Evolutionary conservation across 2,113 vertebrate genomes (phyloP).

Genomic region (Thalassarche chlororhynchos): DNA sequence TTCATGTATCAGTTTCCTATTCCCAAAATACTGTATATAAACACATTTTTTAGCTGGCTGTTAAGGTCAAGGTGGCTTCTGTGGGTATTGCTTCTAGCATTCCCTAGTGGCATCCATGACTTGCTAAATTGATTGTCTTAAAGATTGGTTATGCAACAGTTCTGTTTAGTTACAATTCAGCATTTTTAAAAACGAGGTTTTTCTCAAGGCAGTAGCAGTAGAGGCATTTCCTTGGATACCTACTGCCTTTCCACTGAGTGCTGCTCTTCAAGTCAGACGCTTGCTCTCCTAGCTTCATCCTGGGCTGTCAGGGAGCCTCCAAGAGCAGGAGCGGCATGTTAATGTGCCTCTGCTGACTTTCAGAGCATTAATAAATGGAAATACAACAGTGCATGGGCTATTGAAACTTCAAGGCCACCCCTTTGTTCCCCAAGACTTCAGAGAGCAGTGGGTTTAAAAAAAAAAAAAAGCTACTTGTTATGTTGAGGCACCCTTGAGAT

Average conservation of each 20-base stretch:
- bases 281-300: not conserved
- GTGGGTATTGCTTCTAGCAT: not conserved
- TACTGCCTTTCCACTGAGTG: not conserved
- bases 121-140: not conserved
- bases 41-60: not conserved
- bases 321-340: not conserved
- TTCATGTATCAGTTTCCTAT: not conserved
- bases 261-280: fast-evolving
- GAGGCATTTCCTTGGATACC: not conserved
- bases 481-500: not conserved
- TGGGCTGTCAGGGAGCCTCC: not conserved
- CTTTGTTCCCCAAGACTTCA: not conserved
- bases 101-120: not conserved
- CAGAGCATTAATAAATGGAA: not conserved
- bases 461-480: fast-evolving
- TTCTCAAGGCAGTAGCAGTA: not conserved
- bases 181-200: not conserved
- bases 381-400: not conserved
- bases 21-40: not conserved
- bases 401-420: not conserved
- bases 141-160: not conserved
- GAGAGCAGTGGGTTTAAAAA: not conserved
- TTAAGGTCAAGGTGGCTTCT: not conserved
- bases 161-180: not conserved
- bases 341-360: not conserved